Conservation (phyloP, 2,113 vertebrate species). For the Syrmaticus mikado region DNA sequence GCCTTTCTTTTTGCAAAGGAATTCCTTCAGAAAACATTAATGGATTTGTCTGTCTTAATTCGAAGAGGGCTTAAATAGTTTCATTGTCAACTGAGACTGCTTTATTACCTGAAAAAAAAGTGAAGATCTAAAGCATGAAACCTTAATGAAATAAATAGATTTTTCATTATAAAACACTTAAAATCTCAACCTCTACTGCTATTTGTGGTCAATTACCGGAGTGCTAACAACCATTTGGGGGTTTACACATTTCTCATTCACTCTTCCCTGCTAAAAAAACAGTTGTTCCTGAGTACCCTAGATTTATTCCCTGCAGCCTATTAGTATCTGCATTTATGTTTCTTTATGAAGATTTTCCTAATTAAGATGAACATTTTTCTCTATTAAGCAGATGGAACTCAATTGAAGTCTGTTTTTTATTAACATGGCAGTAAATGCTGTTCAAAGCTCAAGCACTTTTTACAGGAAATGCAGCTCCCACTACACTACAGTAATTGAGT, state of each 20-base stretch:
- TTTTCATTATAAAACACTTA: slow-evolving; percentile 77
- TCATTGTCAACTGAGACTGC: slow-evolving; percentile 24
- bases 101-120: slow-evolving; percentile 66
- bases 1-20: slow-evolving; percentile 21
- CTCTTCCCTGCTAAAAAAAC: slow-evolving; percentile 32
- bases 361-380: slow-evolving; percentile 76
- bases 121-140: slow-evolving; percentile 37
- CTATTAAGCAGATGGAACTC: slow-evolving; percentile 73
- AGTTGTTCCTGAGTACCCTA: slow-evolving; percentile 26
- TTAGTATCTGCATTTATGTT: slow-evolving; percentile 55
- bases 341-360: slow-evolving; percentile 75
- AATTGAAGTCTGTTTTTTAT: slow-evolving; percentile 68
- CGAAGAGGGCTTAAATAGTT: slow-evolving; percentile 37
- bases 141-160: slow-evolving; percentile 74
- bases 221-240: slow-evolving; percentile 49
- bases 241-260: slow-evolving; percentile 9
- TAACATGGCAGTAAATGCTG: slow-evolving; percentile 48
- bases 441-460: slow-evolving; percentile 45
- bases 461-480: slow-evolving; percentile 19
- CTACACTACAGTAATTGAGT: slow-evolving; percentile 41
- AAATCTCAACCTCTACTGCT: slow-evolving; percentile 46
- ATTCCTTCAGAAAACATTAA: slow-evolving; percentile 35
- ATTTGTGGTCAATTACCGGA: slow-evolving; percentile 35
- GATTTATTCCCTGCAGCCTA: slow-evolving; percentile 49
- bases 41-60: slow-evolving; percentile 57